These are phyloP conservation scores for Cavia aperea DNA, from an alignment of 2,113 vertebrate species.

Conservation along the genomic window DNA sequence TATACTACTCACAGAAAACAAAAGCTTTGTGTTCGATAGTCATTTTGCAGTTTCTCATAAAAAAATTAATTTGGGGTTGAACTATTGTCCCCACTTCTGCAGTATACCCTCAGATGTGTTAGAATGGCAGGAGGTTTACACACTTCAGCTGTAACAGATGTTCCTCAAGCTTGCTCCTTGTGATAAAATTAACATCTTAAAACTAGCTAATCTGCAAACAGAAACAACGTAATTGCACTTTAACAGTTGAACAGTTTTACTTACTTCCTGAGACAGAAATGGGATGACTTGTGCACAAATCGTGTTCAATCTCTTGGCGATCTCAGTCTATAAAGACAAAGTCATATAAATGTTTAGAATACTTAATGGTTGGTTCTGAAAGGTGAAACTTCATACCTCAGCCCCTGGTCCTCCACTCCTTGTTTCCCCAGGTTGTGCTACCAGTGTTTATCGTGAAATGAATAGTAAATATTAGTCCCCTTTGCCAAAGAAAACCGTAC, in stretches of 20 bases:
- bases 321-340: constrained; percentile 88
- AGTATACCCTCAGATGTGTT: constrained; percentile 68
- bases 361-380: constrained; percentile 45
- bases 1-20: constrained; percentile 46
- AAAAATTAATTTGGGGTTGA: constrained; percentile 66
- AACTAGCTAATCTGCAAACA: constrained; percentile 83
- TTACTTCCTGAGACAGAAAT: constrained; percentile 99
- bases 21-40: constrained; percentile 46
- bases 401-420: not conserved
- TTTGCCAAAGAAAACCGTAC: constrained; percentile 8
- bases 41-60: constrained; percentile 61
- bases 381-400: constrained; percentile 38
- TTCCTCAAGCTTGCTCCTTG: constrained; percentile 78
- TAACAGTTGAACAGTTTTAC: constrained; percentile 80
- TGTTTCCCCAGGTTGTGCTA: not conserved
- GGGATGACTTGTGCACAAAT: constrained; percentile 99
- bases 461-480: constrained; percentile 31
- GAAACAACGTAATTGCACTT: constrained; percentile 81
- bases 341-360: constrained; percentile 63
- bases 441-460: constrained; percentile 47
- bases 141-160: constrained; percentile 80
- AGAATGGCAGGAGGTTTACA: constrained; percentile 75
- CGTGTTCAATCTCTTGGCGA: constrained; percentile 97
- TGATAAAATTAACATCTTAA: constrained; percentile 82
- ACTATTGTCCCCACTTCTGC: constrained; percentile 64